Base-by-base conservation (phyloP, 2,113 vertebrate species). In the Scatophagus argus region DNA sequence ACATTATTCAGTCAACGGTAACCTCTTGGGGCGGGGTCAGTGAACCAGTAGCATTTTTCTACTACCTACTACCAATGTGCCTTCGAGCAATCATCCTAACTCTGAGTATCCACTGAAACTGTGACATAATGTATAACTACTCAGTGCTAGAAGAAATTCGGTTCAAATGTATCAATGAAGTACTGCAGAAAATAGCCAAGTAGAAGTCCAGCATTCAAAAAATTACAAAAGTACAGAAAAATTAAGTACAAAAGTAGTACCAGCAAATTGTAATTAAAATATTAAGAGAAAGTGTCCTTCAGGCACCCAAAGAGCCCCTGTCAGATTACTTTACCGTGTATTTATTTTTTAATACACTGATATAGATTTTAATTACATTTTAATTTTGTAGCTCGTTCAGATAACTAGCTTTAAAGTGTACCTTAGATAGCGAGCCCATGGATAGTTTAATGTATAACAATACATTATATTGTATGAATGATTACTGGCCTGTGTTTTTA, bases 1-100 rank as follows among this genome's bases (percentile, higher is more conserved):
- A 58, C 68, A 82, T 89, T 74, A 89, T 84, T 86, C 84, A 87
- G 84, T 75, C 55, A 64, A 72, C 10, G 14, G 68, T 46, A 52
- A 68, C 76, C 71, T 79, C 54, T 65, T 61, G 64, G 79, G 83
- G 87, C 63, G 77, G 82, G 65, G 77, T 78, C 72, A 86, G 62
- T 52, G 36, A 64, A 75, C 56, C n/a, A 21, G 31, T 1, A 1
- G 34, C 29, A 19, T 19, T 17, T 21, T 41, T 31, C 7, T 12
- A 21, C 74, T 1, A 0, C 1, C 34, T 23, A 16, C 52, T 38
- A 43, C 10, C 17, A 19, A 1, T 13, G 52, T 70, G 38, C 16
- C 51, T 6, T 38, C 65, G 27, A 70, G 27, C 23, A 74, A 70
- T 29, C 6, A n/a, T 21, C 0, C 5, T 10, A 36, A 44, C 1